These are phyloP conservation scores for Drosophila sordidula DNA, from an alignment of 2,888 invertebrate genomes.

Conservation along the genomic window DNA sequence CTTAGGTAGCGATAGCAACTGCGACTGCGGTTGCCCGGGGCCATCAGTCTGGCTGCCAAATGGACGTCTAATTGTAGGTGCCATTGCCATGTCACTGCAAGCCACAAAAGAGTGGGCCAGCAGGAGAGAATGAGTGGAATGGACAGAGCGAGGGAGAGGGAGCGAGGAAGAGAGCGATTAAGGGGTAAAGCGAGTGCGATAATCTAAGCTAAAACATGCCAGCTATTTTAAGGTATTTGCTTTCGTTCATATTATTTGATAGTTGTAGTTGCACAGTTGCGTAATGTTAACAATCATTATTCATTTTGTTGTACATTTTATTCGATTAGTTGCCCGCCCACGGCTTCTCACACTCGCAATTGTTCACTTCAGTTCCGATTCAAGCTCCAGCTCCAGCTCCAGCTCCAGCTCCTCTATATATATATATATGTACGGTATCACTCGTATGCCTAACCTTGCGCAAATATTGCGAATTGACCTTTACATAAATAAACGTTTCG, in stretches of 20 bases:
- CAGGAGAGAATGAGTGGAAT: background rate
- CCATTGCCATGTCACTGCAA: constrained; percentile 35
- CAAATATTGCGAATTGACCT: constrained; percentile 77
- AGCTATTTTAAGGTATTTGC: constrained; percentile 39
- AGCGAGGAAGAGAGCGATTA: too few species aligned
- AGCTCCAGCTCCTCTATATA: constrained; percentile 1
- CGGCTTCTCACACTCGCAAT: background rate
- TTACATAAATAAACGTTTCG: constrained; percentile 67
- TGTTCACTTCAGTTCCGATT: constrained; percentile 5
- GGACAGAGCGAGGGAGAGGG: background rate
- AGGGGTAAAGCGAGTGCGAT: constrained; percentile 2
- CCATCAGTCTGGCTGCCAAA: constrained; percentile 53
- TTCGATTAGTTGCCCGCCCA: constrained; percentile 20
- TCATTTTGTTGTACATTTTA: constrained; percentile 9
- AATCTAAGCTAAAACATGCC: constrained; percentile 37
- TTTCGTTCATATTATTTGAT: background rate
- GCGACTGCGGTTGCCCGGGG: constrained; percentile 26
- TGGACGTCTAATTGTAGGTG: constrained; percentile 59
- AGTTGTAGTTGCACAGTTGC: constrained; percentile 30
- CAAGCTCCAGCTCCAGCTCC: constrained; percentile 14
- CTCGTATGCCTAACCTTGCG: constrained; percentile 69
- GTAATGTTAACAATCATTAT: constrained; percentile 17
- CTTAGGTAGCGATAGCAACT: constrained; percentile 28
- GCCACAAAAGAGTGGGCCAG: background rate
- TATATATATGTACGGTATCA: constrained; percentile 5